Evolutionary conservation across 2,888 invertebrate genomes (phyloP), one percentile per base, ranked within the genome.

Genomic region (Ommatoiulus sabulosus): DNA sequence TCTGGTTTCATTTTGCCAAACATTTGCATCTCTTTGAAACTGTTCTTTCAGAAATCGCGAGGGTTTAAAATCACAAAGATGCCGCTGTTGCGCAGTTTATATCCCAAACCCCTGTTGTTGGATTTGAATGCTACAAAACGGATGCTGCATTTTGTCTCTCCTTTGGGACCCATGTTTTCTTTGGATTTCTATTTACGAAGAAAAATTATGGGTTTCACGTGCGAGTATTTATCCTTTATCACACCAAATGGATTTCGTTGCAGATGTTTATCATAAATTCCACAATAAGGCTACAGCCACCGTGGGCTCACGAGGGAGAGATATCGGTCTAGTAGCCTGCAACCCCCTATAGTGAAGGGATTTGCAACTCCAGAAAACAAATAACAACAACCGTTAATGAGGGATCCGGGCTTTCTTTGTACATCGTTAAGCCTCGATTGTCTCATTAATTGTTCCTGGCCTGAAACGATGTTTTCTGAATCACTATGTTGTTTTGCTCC

Each of bases 171-270:
- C 72, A 72, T 72, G 72, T 24, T 72, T 72, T 72, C 72, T 72
- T 72, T 72, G 24, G 72, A 72, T 72, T 72, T 72, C 72, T 24
- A 72, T 72, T 72, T 72, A 10, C 6, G 20, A 72, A 24, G 72
- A 7, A 72, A 72, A 72, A 72, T 72, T 72, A 72, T 72, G 72
- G 72, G 24, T 72, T 52, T 72, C 72, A 72, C 72, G 72, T 24
- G 72, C 72, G 72, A 72, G 72, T 72, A 72, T 72, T 72, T 72
- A 72, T 72, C 72, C 72, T 72, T 72, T 72, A 72, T 72, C 72
- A 72, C 72, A 72, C 72, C 72, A 24, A 72, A 72, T 72, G 72
- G 72, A 72, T 72, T 72, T 72, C 72, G 24, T 72, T 72, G 72
- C 72, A 72, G 72, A 72, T 72, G 72, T 72, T 72, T 72, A 72